These are phyloP conservation scores for Amiota communis DNA, from an alignment of 2,888 invertebrate genomes.

Conservation along the genomic window DNA sequence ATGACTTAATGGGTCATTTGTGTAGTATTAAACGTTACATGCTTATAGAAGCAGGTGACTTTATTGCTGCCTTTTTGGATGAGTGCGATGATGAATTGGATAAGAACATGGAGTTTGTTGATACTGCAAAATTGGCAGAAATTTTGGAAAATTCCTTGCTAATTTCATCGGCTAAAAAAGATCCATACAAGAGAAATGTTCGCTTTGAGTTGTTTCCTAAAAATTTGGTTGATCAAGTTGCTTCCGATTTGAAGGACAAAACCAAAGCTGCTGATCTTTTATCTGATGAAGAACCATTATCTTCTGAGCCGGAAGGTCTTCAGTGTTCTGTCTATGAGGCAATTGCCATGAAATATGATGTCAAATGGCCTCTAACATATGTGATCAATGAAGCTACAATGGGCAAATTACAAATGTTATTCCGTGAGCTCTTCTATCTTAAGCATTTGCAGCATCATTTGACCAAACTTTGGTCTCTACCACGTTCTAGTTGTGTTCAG, in stretches of 20 bases:
- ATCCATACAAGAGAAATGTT: constrained; percentile 46
- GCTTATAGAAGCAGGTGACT: constrained; percentile 41
- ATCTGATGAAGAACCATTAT: background rate
- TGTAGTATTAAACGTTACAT: constrained; percentile 45
- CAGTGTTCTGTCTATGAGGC: constrained; percentile 46
- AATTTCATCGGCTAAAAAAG: constrained; percentile 17
- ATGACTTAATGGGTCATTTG: constrained; percentile 42
- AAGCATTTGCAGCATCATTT: constrained; percentile 47
- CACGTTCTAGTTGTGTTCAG: background rate
- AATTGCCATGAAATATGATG: constrained; percentile 43
- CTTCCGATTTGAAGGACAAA: background rate
- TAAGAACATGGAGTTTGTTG: constrained; percentile 35
- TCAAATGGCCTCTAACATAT: constrained; percentile 52
- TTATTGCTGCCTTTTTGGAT: constrained; percentile 36
- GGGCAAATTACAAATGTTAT: constrained; percentile 50
- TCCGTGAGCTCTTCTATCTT: constrained; percentile 51
- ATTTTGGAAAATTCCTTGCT: constrained; percentile 36
- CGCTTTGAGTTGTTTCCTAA: constrained; percentile 41
- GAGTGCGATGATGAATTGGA: constrained; percentile 34
- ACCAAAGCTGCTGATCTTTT: background rate
- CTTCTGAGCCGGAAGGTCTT: constrained; percentile 27
- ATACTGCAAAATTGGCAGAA: constrained; percentile 40
- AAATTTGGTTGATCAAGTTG: constrained; percentile 45
- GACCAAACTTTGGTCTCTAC: background rate
- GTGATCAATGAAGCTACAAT: constrained; percentile 43